A percentile compares a stretch with the other conserved stretches of the same genome.
These are phyloP conservation scores for Coregonus ussuriensis DNA, from an alignment of 2,797 vertebrate genomes.

Conservation along the genomic window DNA sequence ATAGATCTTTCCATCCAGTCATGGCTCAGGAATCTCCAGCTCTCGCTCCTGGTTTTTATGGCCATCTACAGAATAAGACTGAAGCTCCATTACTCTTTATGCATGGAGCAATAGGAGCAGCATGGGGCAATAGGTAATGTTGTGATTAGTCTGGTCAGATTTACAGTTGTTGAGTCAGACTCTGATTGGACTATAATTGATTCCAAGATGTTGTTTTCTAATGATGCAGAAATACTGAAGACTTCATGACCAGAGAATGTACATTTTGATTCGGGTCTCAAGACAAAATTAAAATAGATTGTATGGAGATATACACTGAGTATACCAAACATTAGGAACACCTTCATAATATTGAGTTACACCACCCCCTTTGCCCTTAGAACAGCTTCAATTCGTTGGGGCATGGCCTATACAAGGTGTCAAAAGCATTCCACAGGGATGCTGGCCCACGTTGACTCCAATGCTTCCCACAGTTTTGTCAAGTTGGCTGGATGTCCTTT, in stretches of 20 bases:
- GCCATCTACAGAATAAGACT: background rate
- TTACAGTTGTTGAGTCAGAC: background rate
- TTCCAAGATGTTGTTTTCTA: background rate
- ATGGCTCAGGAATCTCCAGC: background rate
- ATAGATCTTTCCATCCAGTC: background rate
- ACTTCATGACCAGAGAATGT: too few relatives aligned
- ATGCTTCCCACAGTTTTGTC: too few relatives aligned
- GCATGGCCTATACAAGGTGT: too few relatives aligned
- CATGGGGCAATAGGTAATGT: background rate
- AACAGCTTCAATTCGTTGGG: too few relatives aligned
- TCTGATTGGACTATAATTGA: background rate
- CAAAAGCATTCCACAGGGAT: too few relatives aligned
- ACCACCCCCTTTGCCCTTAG: too few relatives aligned
- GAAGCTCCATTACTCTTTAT: background rate
- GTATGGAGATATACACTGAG: background rate
- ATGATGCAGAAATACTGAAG: background rate
- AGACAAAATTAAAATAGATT: background rate
- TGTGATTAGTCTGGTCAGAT: background rate
- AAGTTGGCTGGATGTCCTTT: too few relatives aligned
- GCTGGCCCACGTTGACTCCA: too few relatives aligned
- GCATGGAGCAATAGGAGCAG: background rate
- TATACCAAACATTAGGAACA: too few relatives aligned
- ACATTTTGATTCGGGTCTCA: background rate
- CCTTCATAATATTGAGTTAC: too few relatives aligned
- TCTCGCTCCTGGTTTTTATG: background rate